Evolutionary conservation across 2,797 vertebrate genomes (phyloP), one percentile per base, ranked within the genome.

Genomic region (Staurois parvus): DNA sequence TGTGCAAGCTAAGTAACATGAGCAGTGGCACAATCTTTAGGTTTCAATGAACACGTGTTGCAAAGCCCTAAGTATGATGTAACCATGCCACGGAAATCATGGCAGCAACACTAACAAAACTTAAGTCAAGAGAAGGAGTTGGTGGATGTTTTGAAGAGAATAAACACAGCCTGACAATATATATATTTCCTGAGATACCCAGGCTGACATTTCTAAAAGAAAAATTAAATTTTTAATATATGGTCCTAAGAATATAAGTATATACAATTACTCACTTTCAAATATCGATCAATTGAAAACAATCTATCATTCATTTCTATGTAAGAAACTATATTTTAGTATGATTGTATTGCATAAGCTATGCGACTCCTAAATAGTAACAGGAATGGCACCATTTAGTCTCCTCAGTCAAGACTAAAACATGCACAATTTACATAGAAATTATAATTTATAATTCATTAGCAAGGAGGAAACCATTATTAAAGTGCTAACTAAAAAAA

Each of bases 111-210:
- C 28, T 29, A 28, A 40, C 37, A 28, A 73, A 40, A 24, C 2
- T 10, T 37, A 81, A 62, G 26, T 7, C 10, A 6, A 48, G 12
- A 72, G 48, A 26, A 73, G 40, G 10, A 28, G n/a, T 13, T 26
- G 45, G 2, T 15, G 21, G 4, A 56, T 13, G 17, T 24, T 45
- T 4, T 68, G 3, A 48, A 6, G 1, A 12, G 21, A 72, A 45
- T 11, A 4, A 12, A 37, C 34, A 29, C 68, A 81, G 79, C 85
- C 80, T 72, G 85, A 87, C 59, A 30, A 11, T 86, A 52, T 21
- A 34, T 70, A 83, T 52, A 67, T 74, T 87, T 87, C 81, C 85
- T 87, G 85, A 87, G 85, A 83, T 75, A 67, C 69, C 12, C 62
- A 56, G 74, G 48, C 66, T 77, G 42, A 28, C 40, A 29, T 29